Base-by-base conservation (phyloP, 2,888 invertebrate species). In the Spodoptera littoralis region DNA sequence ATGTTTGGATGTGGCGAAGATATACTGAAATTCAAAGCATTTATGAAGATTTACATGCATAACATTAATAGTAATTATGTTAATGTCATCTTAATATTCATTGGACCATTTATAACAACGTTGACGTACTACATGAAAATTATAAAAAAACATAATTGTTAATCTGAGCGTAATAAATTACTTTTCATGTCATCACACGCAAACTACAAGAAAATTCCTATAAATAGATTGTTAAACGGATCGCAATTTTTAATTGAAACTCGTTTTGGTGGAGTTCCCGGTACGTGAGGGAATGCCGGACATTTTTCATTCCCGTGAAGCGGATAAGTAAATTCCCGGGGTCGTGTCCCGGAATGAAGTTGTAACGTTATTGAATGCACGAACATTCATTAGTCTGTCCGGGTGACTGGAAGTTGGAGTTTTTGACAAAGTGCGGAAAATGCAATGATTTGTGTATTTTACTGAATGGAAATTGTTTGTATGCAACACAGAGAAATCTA, bases 251-350 rank as follows among this genome's bases (percentile, higher is more conserved):
- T 65, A 56, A 68, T 68, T 60, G 56, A 11, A 46, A 47, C 44
- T 56, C 60, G 55, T 69, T 58, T 43, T 48, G 41, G 43, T 13
- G 12, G 24, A 12, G 42, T 12, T 43, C 8, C 36, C n/a, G 4
- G 43, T 36, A 47, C 64, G 65, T 68, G 70, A 50, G 24, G 45
- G 54, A 66, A 64, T 63, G 60, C 46, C 44, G 46, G 47, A 50
- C 60, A 72, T 65, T 68, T 73, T 67, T 72, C 66, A 60, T 77
- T 66, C 66, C 46, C 30, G 41, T 63, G 58, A 64, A 60, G 54
- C 65, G 51, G 46, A 36, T 57, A 65, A 70, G 61, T 70, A 56
- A 60, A 77, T 80, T 69, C 67, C 61, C 46, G 43, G 42, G 55
- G 46, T 53, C 54, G 27, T 22, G 24, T 49, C 52, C 60, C 27